Evolutionary conservation across 1,140 invertebrate species (phyloP).

Genomic region (Dufourea novaeangliae): DNA sequence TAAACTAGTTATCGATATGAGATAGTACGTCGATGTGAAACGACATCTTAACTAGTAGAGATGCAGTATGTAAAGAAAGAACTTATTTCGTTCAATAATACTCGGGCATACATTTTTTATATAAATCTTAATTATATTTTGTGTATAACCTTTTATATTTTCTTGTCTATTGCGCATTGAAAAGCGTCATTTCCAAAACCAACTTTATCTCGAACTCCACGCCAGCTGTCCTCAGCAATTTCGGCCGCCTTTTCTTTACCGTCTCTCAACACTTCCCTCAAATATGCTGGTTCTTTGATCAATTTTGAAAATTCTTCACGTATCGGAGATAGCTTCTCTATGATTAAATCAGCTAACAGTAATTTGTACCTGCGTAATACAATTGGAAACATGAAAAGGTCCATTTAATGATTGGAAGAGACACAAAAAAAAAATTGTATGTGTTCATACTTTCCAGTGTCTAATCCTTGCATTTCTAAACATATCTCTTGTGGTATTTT

Average conservation of each 20-base stretch:
- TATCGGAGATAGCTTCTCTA: conserved; percentile 89
- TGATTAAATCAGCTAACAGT: conserved; percentile 88
- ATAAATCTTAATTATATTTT: conserved; percentile 41
- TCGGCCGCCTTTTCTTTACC: conserved; percentile 87
- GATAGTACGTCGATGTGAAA: conserved; percentile 32
- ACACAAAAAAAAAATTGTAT: conserved; percentile 30
- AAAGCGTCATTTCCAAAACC: conserved; percentile 79
- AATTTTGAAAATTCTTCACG: conserved; percentile 84
- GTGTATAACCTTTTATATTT: conserved; percentile 19
- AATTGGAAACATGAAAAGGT: conserved; percentile 13
- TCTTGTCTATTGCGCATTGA: conserved; percentile 9
- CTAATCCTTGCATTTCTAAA: conserved; percentile 85
- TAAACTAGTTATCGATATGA: conserved; percentile 87
- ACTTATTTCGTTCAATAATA: conserved; percentile 9
- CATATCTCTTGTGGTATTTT: conserved; percentile 88
- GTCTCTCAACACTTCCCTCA: conserved; percentile 86
- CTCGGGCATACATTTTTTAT: conserved; percentile 29
- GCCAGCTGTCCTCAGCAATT: conserved; percentile 87
- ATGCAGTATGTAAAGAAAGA: not conserved
- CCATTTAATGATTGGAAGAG: conserved; percentile 7
- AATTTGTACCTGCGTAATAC: conserved; percentile 86
- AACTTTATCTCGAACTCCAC: conserved; percentile 86
- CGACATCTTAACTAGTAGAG: not conserved
- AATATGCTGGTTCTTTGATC: conserved; percentile 84
- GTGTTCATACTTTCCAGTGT: conserved; percentile 86